Base-by-base conservation (phyloP, 2,113 vertebrate species). In the Montifringilla adamsi region DNA sequence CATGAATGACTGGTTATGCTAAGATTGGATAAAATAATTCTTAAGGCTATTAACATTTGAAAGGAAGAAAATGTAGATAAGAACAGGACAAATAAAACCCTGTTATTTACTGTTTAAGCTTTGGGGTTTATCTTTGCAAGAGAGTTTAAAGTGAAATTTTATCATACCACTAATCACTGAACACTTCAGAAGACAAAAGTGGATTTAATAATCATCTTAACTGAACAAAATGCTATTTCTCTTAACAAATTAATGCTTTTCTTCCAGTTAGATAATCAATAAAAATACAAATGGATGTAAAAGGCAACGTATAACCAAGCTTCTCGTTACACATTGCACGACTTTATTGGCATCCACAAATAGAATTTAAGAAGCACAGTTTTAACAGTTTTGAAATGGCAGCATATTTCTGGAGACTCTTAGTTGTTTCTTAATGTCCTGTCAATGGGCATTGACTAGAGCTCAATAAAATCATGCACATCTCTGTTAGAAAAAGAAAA, bases 191-290 rank as follows among this genome's bases (percentile, higher is more conserved):
- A 89, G 46, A 72, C 50, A 94, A 72, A 94, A 87, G 21, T 15
- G 27, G 17, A 53, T 80, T 90, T 94, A 30, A 27, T 92, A 90
- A 87, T 89, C 62, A 76, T 69, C 70, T 94, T 89, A 91, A 46
- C n/a, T 60, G 35, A 82, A 80, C 13, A 78, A 79, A 88, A 72
- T 30, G 20, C 18, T 62, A 76, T 82, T 93, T 95, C 73, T 79
- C 47, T 81, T 89, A 81, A 78, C 55, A 85, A 87, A 91, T n/a
- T 27, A 93, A 63, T 7, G 15, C 8, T 80, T 88, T 60, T 64
- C 44, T 73, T 89, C 55, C 37, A 82, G 74, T 43, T 72, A 91
- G 60, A 55, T 87, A 86, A 94, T 89, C 92, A 85, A 94, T 93
- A 87, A 94, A 77, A 96, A 58, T 53, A 68, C 27, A 80, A 94